Evolutionary conservation across 2,888 invertebrate genomes (phyloP).

Genomic region (Drosophila eohydei): DNA sequence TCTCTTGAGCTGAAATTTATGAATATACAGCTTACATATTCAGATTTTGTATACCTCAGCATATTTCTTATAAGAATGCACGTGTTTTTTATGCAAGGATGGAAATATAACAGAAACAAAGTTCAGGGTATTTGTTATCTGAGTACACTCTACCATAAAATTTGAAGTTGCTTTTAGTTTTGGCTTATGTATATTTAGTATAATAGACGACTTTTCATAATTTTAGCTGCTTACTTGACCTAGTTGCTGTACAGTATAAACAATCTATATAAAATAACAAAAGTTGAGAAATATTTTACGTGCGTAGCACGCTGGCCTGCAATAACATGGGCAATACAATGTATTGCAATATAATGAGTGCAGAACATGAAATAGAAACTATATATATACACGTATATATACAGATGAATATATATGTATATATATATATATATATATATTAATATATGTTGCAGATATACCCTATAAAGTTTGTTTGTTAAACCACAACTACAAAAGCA

Average conservation of each 20-base stretch:
- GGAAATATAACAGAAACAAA: no score
- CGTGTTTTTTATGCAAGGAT: no score
- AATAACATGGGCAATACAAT: background rate
- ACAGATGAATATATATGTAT: background rate
- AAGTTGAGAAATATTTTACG: background rate
- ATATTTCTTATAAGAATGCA: no score
- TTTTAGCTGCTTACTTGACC: background rate
- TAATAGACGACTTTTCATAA: background rate
- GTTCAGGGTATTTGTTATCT: background rate
- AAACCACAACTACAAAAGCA: constrained; percentile 46
- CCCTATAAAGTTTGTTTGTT: constrained; percentile 11
- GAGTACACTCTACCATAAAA: background rate
- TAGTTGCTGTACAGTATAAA: background rate
- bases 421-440: constrained; percentile 2
- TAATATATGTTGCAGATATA: constrained; percentile 15
- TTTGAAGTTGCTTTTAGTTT: background rate
- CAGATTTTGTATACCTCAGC: no score
- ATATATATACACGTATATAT: background rate
- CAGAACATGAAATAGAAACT: constrained; percentile 20
- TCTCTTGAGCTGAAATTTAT: no score
- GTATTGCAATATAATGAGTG: constrained; percentile 33
- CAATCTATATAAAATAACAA: background rate
- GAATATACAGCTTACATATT: no score
- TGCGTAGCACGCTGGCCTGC: constrained; percentile 2
- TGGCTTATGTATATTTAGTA: background rate